A percentile compares a stretch with the other conserved stretches of the same genome.
Conservation (phyloP, 1,140 invertebrate species). For the Drosophila parabipectinata region DNA sequence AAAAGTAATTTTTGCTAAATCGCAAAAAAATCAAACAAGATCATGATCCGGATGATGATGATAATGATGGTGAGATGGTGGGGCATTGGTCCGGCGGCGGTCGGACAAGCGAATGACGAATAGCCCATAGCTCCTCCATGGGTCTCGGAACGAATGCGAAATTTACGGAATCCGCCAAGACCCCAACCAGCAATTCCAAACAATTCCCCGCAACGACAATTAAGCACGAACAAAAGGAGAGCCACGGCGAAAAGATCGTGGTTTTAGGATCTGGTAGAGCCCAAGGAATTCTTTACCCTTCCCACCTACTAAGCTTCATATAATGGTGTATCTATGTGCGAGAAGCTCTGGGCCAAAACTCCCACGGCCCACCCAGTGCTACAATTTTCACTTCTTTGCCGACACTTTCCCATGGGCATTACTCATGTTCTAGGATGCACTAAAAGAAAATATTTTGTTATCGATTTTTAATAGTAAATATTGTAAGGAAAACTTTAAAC, state of each 20-base stretch:
- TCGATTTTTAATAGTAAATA: not conserved
- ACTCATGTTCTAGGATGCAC: constrained; percentile 5
- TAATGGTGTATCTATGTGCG: constrained; percentile 5
- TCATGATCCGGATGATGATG: constrained; percentile 42
- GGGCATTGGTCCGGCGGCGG: constrained; percentile 30
- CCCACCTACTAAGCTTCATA: not conserved
- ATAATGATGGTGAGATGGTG: constrained; percentile 2
- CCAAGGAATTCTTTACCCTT: constrained; percentile 19
- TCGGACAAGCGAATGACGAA: constrained; percentile 83
- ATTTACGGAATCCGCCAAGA: constrained; percentile 79
- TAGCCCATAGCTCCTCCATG: constrained; percentile 68
- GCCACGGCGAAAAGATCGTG: constrained; percentile 30
- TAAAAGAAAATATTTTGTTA: not conserved
- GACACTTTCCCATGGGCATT: constrained; percentile 65
- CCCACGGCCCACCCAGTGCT: constrained; percentile 80
- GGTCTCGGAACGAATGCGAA: constrained; percentile 72
- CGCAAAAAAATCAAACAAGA: constrained; percentile 52
- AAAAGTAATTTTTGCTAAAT: constrained; percentile 76
- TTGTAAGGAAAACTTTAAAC: not conserved
- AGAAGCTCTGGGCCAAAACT: constrained; percentile 50
- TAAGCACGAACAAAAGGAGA: constrained; percentile 73
- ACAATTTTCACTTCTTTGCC: constrained; percentile 72
- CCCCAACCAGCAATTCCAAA: constrained; percentile 53
- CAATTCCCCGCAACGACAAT: constrained; percentile 81
- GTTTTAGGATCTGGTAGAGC: constrained; percentile 14